phyloP scores from a whole-genome alignment of 2,888 invertebrate genomes.

The Diaphora mendica region DNA sequence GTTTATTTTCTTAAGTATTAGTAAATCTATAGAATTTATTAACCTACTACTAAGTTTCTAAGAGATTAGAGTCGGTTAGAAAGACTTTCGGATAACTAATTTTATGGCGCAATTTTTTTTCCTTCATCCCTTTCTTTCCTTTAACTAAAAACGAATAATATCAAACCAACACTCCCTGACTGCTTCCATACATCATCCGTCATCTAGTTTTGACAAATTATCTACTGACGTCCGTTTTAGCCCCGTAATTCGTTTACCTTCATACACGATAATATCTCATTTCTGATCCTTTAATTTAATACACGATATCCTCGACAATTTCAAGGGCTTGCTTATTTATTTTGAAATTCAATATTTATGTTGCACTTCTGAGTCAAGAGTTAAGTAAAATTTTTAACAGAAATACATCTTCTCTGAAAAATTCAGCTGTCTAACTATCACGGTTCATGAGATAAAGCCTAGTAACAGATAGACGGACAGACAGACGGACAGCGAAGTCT shows the following conservation, averaged over 20 bases:
- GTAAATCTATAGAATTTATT: neutral
- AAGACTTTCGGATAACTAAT: too few relatives aligned
- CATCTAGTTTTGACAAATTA: neutral
- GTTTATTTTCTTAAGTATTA: neutral
- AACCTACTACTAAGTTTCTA: neutral
- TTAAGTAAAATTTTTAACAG: too few relatives aligned
- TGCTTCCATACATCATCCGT: neutral
- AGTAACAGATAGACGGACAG: too few relatives aligned
- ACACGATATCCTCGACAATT: neutral
- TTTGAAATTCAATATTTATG: neutral
- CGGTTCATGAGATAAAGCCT: too few relatives aligned
- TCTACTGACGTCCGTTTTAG: neutral
- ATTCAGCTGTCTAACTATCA: too few relatives aligned
- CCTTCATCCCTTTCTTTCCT: neutral
- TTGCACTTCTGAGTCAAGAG: neutral
- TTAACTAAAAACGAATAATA: neutral
- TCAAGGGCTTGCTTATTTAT: neutral
- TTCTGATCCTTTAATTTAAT: neutral
- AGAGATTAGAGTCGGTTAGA: neutral
- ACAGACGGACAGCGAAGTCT: too few relatives aligned
- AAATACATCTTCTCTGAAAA: too few relatives aligned
- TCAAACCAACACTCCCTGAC: neutral
- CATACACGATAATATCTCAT: neutral
- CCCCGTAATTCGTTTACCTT: neutral
- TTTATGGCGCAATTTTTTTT: neutral